Evolutionary conservation across 1,140 invertebrate genomes (phyloP).

Genomic region (Danaus plexippus): DNA sequence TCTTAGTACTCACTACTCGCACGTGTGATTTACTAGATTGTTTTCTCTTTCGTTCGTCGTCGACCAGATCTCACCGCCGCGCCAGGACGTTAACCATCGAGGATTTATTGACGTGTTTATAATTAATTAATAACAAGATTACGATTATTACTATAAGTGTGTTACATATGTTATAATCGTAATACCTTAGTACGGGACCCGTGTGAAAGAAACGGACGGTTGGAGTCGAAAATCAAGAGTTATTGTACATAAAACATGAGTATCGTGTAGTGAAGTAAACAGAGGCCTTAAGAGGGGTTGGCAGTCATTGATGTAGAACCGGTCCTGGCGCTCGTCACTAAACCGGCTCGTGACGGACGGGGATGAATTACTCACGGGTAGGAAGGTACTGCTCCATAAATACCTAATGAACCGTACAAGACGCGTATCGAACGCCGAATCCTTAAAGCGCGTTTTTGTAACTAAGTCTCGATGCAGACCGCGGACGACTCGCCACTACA

Average conservation of each 20-base stretch:
- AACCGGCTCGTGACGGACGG: constrained; percentile 58
- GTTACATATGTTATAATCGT: too few species aligned
- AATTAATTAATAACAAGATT: too few species aligned
- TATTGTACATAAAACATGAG: constrained; percentile 40
- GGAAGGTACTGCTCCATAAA: too few species aligned
- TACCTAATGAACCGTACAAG: constrained; percentile 2
- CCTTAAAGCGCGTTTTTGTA: not conserved
- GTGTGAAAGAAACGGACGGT: constrained; percentile 10
- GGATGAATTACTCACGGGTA: constrained; percentile 57
- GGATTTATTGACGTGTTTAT: too few species aligned
- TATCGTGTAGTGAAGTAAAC: constrained; percentile 46
- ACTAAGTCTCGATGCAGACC: constrained; percentile 35
- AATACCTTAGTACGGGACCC: not conserved
- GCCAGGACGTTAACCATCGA: too few species aligned
- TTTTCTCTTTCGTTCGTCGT: constrained; percentile 45
- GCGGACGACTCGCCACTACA: constrained; percentile 43
- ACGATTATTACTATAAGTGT: too few species aligned
- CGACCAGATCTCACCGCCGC: too few species aligned
- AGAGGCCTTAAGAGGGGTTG: constrained; percentile 44
- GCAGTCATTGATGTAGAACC: constrained; percentile 67
- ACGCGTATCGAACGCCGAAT: constrained; percentile 25
- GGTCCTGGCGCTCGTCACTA: constrained; percentile 48
- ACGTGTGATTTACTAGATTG: constrained; percentile 48
- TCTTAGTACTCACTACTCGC: constrained; percentile 53
- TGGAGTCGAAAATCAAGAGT: constrained; percentile 54